phyloP scores from a whole-genome alignment of 1,140 invertebrate species.

The Hylaeus volcanicus region DNA sequence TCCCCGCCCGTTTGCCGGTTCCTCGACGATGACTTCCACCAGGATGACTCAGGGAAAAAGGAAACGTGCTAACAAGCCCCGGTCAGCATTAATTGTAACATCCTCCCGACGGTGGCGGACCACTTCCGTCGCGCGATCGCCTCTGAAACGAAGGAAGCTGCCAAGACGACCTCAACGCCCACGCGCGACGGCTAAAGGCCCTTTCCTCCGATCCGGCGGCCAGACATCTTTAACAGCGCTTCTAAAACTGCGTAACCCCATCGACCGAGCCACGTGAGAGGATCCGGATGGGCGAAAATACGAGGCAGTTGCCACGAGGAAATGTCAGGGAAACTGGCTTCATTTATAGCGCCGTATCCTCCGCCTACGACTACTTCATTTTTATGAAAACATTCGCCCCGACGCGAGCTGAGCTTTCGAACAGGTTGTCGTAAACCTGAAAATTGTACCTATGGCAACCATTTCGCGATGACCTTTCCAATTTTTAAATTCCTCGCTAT shows the following conservation, averaged over 20 bases:
- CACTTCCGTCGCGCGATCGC: constrained; percentile 73
- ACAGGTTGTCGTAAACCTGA: neutral
- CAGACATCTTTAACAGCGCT: constrained; percentile 6
- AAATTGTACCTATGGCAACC: neutral
- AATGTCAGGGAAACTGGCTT: neutral
- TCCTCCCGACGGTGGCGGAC: constrained; percentile 73
- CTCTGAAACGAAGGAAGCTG: constrained; percentile 73
- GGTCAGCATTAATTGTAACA: constrained; percentile 79
- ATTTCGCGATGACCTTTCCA: too few relatives aligned
- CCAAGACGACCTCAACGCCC: constrained; percentile 76
- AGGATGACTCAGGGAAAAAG: constrained; percentile 75
- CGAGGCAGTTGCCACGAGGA: neutral
- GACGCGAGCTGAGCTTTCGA: neutral
- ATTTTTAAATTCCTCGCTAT: too few relatives aligned
- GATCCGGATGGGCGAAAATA: neutral
- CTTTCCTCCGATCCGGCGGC: constrained; percentile 20
- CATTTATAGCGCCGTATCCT: neutral
- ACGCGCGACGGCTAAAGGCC: constrained; percentile 64
- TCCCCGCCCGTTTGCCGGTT: constrained; percentile 8
- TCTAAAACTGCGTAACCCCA: neutral
- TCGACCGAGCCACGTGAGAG: neutral
- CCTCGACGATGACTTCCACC: constrained; percentile 53
- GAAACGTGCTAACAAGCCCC: constrained; percentile 77
- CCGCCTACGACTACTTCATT: neutral
- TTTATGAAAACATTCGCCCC: constrained; percentile 1